These are phyloP conservation scores for Callorhinus ursinus DNA, from an alignment of 2,113 vertebrate genomes.

Conservation along the genomic window DNA sequence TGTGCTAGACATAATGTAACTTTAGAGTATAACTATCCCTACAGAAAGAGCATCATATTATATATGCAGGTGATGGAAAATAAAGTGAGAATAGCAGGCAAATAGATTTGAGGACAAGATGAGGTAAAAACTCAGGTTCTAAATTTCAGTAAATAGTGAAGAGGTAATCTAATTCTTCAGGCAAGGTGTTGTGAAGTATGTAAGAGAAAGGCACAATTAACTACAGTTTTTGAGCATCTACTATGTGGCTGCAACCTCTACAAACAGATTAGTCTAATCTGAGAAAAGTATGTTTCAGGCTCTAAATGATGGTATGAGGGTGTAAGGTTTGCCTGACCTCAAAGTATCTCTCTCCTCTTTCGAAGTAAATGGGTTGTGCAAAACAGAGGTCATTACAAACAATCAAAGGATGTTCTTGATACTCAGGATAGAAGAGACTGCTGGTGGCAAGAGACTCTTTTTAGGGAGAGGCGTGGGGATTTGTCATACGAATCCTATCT, in stretches of 20 bases:
- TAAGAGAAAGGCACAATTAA: not conserved
- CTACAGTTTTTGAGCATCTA: not conserved
- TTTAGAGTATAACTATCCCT: not conserved
- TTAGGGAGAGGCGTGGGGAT: not conserved
- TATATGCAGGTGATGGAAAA: not conserved
- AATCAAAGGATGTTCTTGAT: slow-evolving; percentile 3
- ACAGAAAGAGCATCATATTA: not conserved
- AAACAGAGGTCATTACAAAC: not conserved
- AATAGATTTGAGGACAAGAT: not conserved
- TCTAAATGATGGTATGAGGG: not conserved
- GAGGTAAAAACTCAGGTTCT: not conserved
- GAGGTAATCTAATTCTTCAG: not conserved
- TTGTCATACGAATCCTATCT: not conserved
- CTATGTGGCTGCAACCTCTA: not conserved
- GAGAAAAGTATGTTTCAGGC: not conserved
- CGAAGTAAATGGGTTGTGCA: not conserved
- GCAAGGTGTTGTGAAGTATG: not conserved
- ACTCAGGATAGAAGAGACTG: not conserved
- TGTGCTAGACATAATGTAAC: not conserved
- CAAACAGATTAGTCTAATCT: not conserved
- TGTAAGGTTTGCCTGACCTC: not conserved
- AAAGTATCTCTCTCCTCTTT: slow-evolving; percentile 11
- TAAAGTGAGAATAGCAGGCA: not conserved
- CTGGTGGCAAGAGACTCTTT: not conserved
- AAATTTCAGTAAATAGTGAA: not conserved